Conservation (phyloP, 2,797 vertebrate genomes). For the Prunella strophiata region DNA sequence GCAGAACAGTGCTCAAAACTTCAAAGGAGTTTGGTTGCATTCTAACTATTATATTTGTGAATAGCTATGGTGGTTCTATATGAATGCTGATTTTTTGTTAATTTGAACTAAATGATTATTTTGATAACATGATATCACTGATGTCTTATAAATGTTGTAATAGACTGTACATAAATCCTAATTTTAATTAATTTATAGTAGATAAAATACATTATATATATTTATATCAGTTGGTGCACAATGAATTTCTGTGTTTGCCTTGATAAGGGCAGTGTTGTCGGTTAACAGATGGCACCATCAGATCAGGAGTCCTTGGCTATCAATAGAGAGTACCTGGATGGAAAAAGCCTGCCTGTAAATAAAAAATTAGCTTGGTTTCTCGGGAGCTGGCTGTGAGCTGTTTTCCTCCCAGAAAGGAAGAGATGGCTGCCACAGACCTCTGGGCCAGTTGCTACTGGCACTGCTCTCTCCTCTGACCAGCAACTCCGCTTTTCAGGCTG, state of each 20-base stretch:
- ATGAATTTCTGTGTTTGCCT: neutral
- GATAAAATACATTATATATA: too few species aligned
- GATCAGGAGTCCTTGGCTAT: neutral
- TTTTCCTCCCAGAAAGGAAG: neutral
- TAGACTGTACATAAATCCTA: neutral
- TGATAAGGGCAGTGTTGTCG: neutral
- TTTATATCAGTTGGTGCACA: neutral
- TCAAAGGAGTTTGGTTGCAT: neutral
- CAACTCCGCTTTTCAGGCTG: neutral
- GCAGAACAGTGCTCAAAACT: neutral
- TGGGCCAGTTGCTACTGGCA: neutral
- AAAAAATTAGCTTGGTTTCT: neutral
- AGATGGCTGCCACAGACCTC: neutral
- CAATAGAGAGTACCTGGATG: neutral
- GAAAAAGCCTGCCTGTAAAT: neutral
- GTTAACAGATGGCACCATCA: neutral
- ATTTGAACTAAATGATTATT: neutral
- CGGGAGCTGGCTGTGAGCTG: neutral
- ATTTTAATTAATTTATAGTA: neutral
- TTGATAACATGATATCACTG: neutral
- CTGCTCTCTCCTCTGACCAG: neutral
- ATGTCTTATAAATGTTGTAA: neutral
- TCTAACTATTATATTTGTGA: neutral
- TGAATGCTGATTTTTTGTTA: neutral
- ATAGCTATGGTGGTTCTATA: rapidly evolving